Conservation (phyloP, 2,888 invertebrate genomes). For the Coelogynopora nodosa region DNA sequence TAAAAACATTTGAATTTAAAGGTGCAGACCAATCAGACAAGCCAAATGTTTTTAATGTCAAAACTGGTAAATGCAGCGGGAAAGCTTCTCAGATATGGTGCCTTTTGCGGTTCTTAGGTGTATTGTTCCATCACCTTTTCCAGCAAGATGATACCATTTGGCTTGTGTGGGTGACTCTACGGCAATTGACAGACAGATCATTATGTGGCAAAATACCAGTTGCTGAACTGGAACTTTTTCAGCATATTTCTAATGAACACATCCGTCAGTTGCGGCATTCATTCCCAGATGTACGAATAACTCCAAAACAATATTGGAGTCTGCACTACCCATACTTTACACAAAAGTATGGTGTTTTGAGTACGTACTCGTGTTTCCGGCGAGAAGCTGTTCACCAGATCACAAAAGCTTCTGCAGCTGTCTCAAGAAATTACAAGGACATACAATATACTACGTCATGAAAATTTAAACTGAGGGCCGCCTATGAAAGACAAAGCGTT, state of each 20-base stretch:
- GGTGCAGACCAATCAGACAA: background rate
- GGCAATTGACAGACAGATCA: background rate
- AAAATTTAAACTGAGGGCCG: background rate
- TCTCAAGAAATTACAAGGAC: background rate
- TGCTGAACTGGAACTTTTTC: background rate
- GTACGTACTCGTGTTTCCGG: background rate
- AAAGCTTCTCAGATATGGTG: background rate
- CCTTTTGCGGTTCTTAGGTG: background rate
- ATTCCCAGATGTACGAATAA: background rate
- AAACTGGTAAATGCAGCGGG: background rate
- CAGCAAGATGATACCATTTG: background rate
- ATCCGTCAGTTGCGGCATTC: background rate
- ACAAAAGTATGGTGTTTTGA: background rate
- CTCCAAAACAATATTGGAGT: background rate
- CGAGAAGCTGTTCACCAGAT: background rate
- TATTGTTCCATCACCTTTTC: background rate
- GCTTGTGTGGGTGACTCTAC: background rate
- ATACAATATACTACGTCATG: background rate
- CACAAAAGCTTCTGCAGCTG: background rate
- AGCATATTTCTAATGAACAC: background rate
- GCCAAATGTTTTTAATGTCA: background rate
- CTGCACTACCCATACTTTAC: background rate
- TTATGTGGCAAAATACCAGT: background rate
- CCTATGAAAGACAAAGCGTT: background rate
- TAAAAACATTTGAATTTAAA: background rate